These are phyloP conservation scores for Brachystomella parvula DNA, from an alignment of 1,140 invertebrate species.

Conservation along the genomic window DNA sequence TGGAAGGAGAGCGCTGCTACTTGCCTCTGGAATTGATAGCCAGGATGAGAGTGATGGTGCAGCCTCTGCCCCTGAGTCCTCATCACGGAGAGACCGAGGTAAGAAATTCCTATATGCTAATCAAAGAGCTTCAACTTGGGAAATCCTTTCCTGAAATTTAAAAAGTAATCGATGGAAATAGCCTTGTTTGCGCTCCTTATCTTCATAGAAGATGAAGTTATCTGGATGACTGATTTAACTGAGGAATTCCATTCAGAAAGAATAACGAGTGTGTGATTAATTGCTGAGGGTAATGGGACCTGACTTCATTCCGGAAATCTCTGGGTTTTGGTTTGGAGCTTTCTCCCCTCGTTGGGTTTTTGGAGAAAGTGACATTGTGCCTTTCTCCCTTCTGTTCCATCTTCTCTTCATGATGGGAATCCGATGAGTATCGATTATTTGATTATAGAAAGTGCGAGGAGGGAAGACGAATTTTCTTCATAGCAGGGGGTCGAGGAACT, in stretches of 20 bases:
- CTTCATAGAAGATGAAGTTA: too few species aligned
- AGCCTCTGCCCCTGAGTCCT: slow-evolving; percentile 64
- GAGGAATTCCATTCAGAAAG: too few species aligned
- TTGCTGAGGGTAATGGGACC: too few species aligned
- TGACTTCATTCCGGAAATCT: too few species aligned
- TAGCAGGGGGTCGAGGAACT: too few species aligned
- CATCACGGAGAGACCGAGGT: slow-evolving; percentile 58
- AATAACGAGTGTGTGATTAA: too few species aligned
- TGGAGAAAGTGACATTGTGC: slow-evolving; percentile 2
- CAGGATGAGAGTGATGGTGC: slow-evolving; percentile 74
- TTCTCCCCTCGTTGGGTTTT: too few species aligned
- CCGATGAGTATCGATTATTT: slow-evolving; percentile 11
- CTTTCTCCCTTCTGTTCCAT: neutral
- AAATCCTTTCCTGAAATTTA: too few species aligned
- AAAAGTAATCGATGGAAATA: too few species aligned
- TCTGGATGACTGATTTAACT: too few species aligned
- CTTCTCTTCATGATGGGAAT: slow-evolving; percentile 1
- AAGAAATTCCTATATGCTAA: slow-evolving; percentile 17
- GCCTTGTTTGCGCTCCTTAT: too few species aligned
- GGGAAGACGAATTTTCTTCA: neutral
- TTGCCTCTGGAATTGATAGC: slow-evolving; percentile 42
- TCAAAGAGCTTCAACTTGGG: neutral
- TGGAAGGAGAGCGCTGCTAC: slow-evolving; percentile 43
- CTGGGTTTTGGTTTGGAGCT: too few species aligned
- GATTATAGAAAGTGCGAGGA: slow-evolving; percentile 3